Base-by-base conservation (phyloP, 2,113 vertebrate genomes). In the Campylomormyrus numenius region DNA sequence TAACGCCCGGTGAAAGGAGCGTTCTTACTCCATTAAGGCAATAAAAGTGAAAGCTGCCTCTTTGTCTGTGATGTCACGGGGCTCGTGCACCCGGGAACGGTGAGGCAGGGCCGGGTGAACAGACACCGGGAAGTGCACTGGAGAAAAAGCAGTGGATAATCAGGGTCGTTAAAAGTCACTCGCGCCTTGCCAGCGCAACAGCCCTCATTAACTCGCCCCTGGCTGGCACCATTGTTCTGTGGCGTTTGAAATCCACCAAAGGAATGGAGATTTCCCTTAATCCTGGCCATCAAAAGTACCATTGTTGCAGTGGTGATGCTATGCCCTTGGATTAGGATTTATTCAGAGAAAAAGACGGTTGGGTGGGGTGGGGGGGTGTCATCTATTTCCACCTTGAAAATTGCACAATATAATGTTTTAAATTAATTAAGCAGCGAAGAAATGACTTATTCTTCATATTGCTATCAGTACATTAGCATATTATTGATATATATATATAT, bases 181-280 rank as follows among this genome's bases (percentile, higher is more conserved):
- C 96, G 94, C 53, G 92, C 88, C 92, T 95, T 96, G 95, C 95
- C 95, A 95, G 95, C 94, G 94, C 95, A 94, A 91, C 94, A 95
- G 95, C 92, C 93, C 96, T 97, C 97, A 97, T 97, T 97, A 97
- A 95, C 96, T 96, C 94, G 92, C 93, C 96, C 95, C 96, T 94
- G 96, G 96, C 96, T 97, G 95, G 95, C 95, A 96, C 97, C 96
- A 97, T 97, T 97, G 97, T 98, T 95, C 94, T 93, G 92, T 91
- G 90, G 94, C 93, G 95, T 97, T 97, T 97, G 97, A 97, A 97
- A 97, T 97, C 93, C 96, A 96, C 96, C 96, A 96, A 97, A 97
- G 97, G 95, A 97, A 96, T 95, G 95, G 95, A 96, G 97, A 97
- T 97, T 97, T 96, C 94, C 95, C 96, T 96, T 98, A 97, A 97